Evolutionary conservation across 2,113 vertebrate genomes (phyloP).

Genomic region (Otis tarda): DNA sequence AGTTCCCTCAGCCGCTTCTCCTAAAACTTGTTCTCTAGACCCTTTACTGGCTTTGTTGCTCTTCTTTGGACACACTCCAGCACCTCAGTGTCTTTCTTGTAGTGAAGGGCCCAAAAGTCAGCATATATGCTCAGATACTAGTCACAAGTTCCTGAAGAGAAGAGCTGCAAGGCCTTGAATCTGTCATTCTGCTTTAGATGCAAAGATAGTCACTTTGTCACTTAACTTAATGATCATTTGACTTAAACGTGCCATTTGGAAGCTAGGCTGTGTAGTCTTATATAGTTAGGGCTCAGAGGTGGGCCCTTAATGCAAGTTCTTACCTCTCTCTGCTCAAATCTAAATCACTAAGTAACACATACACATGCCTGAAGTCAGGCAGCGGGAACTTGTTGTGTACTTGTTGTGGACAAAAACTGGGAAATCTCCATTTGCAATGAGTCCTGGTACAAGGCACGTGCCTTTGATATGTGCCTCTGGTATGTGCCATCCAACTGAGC

Average conservation of each 20-base stretch:
- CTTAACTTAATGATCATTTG: not conserved
- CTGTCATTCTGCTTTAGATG: not conserved
- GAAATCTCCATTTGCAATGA: not conserved
- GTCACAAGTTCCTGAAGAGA: not conserved
- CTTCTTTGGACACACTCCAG: no score
- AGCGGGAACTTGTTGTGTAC: not conserved
- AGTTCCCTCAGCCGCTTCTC: no score
- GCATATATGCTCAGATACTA: not conserved
- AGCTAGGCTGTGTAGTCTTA: not conserved
- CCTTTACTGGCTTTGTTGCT: no score
- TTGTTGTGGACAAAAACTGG: not conserved
- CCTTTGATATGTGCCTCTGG: not conserved
- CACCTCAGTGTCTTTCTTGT: not conserved
- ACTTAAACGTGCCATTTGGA: not conserved
- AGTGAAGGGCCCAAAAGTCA: not conserved
- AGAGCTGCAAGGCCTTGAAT: not conserved
- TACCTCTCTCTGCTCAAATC: not conserved
- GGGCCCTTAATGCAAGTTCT: not conserved
- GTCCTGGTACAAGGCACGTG: not conserved
- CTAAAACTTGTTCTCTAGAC: no score
- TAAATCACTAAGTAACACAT: fast-evolving
- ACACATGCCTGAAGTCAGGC: not conserved
- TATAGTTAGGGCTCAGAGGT: not conserved
- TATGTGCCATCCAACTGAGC: not conserved
- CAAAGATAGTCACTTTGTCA: not conserved